Conservation (phyloP, 2,888 invertebrate genomes). For the Conchocele bisecta region DNA sequence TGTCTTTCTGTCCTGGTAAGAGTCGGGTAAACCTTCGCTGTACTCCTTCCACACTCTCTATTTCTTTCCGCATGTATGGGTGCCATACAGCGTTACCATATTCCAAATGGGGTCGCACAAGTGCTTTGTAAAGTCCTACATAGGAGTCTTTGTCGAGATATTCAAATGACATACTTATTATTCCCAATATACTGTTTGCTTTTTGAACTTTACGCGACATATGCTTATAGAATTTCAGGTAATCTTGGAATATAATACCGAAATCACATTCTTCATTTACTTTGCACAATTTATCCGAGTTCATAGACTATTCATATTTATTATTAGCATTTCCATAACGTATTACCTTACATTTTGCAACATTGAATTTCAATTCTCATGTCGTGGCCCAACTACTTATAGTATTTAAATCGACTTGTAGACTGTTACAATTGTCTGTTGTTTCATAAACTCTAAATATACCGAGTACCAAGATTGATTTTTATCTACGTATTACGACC, state of each 20-base stretch:
- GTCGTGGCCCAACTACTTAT: conserved; percentile 7
- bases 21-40: conserved; percentile 6
- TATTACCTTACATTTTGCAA: conserved; percentile 15
- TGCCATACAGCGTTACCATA: conserved; percentile 14
- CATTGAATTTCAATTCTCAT: conserved; percentile 6
- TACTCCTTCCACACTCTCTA: conserved; percentile 8
- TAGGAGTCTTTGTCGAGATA: conserved; percentile 18
- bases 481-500: too few species aligned
- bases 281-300: background rate
- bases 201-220: conserved; percentile 29
- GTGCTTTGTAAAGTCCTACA: conserved; percentile 14
- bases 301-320: background rate
- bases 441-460: too few species aligned
- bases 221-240: conserved; percentile 23
- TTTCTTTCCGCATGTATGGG: background rate
- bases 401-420: too few species aligned
- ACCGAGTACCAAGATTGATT: too few species aligned
- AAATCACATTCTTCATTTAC: background rate
- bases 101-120: conserved; percentile 10
- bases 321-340: conserved; percentile 7
- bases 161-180: conserved; percentile 24
- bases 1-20: background rate
- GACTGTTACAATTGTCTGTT: too few species aligned
- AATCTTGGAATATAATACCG: conserved; percentile 18
- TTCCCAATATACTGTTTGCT: conserved; percentile 23